Percentiles rank a stretch among this genome's conserved stretches.
These are phyloP conservation scores for Rana temporaria DNA, from an alignment of 2,113 vertebrate species.

Conservation along the genomic window DNA sequence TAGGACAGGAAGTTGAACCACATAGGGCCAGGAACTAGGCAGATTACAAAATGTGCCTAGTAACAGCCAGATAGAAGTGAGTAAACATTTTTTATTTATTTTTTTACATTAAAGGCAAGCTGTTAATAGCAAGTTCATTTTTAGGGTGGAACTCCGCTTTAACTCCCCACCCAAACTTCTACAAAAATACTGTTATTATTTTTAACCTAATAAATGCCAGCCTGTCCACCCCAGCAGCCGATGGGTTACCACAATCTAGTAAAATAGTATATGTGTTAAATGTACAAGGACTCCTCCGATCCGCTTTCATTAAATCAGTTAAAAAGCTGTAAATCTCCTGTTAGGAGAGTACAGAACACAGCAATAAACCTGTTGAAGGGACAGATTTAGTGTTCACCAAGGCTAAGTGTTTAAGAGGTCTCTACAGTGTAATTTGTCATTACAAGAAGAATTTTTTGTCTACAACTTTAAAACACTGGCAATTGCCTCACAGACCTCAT, in stretches of 20 bases:
- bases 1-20: too few relatives aligned
- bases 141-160: too few relatives aligned
- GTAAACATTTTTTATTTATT: too few relatives aligned
- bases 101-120: too few relatives aligned
- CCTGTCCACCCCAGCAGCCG: not conserved
- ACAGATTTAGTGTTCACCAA: constrained; percentile 61
- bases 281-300: constrained; percentile 27
- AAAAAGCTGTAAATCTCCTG: constrained; percentile 60
- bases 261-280: constrained; percentile 50
- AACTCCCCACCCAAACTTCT: too few relatives aligned
- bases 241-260: constrained; percentile 16
- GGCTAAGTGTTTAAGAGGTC: constrained; percentile 64
- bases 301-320: constrained; percentile 59
- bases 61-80: too few relatives aligned
- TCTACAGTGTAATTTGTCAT: constrained; percentile 62
- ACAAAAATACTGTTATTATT: not conserved
- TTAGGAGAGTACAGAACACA: constrained; percentile 55
- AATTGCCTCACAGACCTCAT: constrained; percentile 57
- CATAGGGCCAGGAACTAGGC: too few relatives aligned
- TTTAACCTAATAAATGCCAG: not conserved
- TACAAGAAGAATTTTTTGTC: constrained; percentile 58
- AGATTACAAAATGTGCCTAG: too few relatives aligned
- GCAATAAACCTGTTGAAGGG: constrained; percentile 65
- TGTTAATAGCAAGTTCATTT: too few relatives aligned
- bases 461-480: constrained; percentile 61